A percentile compares a stretch with the other conserved stretches of the same genome.
Conservation (phyloP, 2,113 vertebrate species). For the Rhynchomys soricoides region DNA sequence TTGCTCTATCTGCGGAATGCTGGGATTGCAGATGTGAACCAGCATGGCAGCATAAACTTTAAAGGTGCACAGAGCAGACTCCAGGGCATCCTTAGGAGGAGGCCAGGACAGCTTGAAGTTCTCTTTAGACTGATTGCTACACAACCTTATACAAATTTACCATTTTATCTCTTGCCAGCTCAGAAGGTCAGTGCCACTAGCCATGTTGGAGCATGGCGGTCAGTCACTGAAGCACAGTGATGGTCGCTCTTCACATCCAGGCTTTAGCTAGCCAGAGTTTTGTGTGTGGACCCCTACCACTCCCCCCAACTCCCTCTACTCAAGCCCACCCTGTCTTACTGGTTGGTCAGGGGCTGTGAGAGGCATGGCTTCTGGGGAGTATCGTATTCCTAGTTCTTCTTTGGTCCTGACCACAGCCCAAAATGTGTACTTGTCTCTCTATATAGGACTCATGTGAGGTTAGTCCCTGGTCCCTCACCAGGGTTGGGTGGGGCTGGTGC, state of each 20-base stretch:
- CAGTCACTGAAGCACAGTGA: not conserved
- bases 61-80: not conserved
- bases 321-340: too few species aligned
- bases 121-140: not conserved
- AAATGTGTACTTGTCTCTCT: not conserved
- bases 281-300: too few species aligned
- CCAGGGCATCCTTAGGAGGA: not conserved
- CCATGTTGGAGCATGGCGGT: not conserved
- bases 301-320: too few species aligned
- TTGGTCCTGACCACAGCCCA: fast-evolving
- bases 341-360: not conserved
- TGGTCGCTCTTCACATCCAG: not conserved
- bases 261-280: not conserved
- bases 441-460: not conserved
- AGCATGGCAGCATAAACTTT: not conserved
- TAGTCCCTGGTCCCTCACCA: not conserved
- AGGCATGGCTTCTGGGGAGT: not conserved
- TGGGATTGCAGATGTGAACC: not conserved
- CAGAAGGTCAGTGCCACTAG: not conserved
- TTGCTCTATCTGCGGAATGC: not conserved
- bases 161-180: slow-evolving; percentile 18
- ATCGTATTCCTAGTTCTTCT: not conserved
- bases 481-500: not conserved
- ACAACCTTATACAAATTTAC: not conserved
- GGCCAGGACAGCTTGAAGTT: not conserved